A percentile compares a stretch with the other conserved stretches of the same genome.
phyloP scores from a whole-genome alignment of 2,888 invertebrate species.

The Notodonta ziczac region DNA sequence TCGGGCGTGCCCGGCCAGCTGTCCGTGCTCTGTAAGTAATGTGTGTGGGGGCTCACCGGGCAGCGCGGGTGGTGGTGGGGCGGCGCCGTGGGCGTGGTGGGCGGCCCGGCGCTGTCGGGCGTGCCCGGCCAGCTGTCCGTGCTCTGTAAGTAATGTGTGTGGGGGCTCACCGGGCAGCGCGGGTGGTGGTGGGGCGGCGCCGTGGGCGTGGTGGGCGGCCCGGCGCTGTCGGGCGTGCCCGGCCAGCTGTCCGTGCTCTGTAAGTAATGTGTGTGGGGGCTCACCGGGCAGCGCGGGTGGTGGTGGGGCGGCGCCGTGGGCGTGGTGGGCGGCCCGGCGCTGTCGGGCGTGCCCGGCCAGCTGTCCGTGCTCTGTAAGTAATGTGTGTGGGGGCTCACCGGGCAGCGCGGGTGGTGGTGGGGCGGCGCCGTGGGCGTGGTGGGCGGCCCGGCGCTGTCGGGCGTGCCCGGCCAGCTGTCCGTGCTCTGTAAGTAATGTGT shows the following conservation, averaged over 20 bases:
- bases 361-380: conserved; percentile 83
- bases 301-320: conserved; percentile 73
- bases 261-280: no score
- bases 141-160: no score
- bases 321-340: conserved; percentile 77
- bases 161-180: conserved; percentile 75
- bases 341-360: conserved; percentile 82
- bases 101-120: conserved; percentile 79
- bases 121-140: conserved; percentile 83
- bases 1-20: conserved; percentile 83
- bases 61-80: conserved; percentile 75
- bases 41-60: conserved; percentile 73
- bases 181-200: conserved; percentile 73
- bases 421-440: no score
- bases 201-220: conserved; percentile 76
- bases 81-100: conserved; percentile 75
- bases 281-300: conserved; percentile 78
- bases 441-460: no score
- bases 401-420: no score
- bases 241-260: conserved; percentile 83
- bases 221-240: conserved; percentile 80
- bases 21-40: conserved; percentile 82
- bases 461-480: no score
- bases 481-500: no score
- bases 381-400: no score